Percentiles rank a stretch among this genome's conserved stretches.
Evolutionary conservation across 2,797 vertebrate species (phyloP).

Genomic region (Sciurus vulgaris): DNA sequence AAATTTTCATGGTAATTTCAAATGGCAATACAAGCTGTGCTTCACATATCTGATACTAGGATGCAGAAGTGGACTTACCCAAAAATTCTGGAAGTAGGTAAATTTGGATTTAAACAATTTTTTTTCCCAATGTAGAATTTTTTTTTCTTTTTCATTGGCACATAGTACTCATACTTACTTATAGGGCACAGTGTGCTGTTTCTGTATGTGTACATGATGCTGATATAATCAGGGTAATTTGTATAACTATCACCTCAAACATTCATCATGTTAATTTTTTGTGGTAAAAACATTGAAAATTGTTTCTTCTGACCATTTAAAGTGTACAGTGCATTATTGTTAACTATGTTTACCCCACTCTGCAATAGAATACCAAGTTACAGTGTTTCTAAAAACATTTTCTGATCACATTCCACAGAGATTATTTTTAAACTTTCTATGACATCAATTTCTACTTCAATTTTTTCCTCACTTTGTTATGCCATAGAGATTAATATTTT

Average conservation of each 20-base stretch:
- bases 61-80: too few species aligned
- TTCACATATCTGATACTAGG: background rate
- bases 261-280: background rate
- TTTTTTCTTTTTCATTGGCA: background rate
- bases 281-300: background rate
- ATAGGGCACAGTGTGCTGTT: rapidly evolving
- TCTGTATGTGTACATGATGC: too few species aligned
- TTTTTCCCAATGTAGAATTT: background rate
- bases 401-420: background rate
- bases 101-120: background rate
- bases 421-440: background rate
- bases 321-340: background rate
- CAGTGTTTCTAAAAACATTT: background rate
- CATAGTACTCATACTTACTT: background rate
- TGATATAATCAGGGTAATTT: background rate
- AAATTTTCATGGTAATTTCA: background rate
- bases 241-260: background rate
- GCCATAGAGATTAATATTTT: background rate
- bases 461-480: background rate
- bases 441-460: background rate
- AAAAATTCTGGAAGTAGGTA: background rate
- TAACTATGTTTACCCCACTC: background rate
- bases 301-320: background rate
- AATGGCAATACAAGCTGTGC: background rate
- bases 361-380: background rate